Conservation (phyloP, 2,888 invertebrate genomes). For the Pollenia angustigena region DNA sequence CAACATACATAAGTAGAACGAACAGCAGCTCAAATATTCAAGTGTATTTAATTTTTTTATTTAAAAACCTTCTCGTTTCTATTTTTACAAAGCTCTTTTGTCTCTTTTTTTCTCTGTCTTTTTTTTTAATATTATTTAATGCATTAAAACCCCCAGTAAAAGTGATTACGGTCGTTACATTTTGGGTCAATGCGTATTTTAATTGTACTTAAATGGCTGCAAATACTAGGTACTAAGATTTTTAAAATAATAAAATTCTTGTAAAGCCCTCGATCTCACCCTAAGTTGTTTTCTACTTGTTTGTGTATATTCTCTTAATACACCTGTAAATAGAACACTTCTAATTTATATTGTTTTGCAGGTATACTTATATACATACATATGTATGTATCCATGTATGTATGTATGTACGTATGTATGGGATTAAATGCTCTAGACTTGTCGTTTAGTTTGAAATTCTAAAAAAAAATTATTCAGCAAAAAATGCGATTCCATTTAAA, state of each 20-base stretch:
- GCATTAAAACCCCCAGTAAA: conserved; percentile 45
- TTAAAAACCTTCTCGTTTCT: conserved; percentile 39
- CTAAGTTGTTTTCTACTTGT: neutral
- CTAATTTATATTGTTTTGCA: conserved; percentile 6
- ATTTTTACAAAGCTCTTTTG: conserved; percentile 32
- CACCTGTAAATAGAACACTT: conserved; percentile 14
- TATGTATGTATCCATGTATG: no score
- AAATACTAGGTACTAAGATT: neutral
- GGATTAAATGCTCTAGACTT: conserved; percentile 29
- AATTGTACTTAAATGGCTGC: conserved; percentile 38
- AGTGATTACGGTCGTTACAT: conserved; percentile 65
- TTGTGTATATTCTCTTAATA: neutral
- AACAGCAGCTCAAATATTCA: conserved; percentile 10
- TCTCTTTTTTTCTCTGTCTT: conserved; percentile 20
- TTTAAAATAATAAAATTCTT: neutral
- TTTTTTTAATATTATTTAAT: conserved; percentile 43
- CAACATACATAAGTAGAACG: conserved; percentile 37
- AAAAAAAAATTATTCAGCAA: conserved; percentile 18
- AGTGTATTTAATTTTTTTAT: conserved; percentile 42
- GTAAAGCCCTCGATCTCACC: conserved; percentile 4
- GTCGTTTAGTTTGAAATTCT: conserved; percentile 7
- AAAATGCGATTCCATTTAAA: conserved; percentile 20
- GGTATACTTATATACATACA: no score
- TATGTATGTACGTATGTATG: neutral
- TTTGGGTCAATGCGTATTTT: conserved; percentile 72